Percentiles rank a stretch among this genome's conserved stretches.
phyloP scores from a whole-genome alignment of 2,888 invertebrate genomes.

The Hipparchia sbordonii region DNA sequence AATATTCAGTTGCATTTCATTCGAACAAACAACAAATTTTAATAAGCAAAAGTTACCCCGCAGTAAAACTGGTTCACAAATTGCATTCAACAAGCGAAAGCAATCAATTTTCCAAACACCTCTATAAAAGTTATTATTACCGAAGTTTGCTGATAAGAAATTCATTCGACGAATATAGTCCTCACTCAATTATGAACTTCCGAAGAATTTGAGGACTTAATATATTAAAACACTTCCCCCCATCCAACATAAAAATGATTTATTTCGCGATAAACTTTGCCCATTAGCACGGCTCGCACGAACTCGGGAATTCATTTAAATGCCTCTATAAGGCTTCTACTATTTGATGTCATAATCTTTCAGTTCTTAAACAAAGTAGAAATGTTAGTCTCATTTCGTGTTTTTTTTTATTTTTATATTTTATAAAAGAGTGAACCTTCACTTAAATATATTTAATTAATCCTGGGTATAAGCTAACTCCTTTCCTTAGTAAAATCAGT shows the following conservation, averaged over 20 bases:
- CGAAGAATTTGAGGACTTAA: constrained; percentile 25
- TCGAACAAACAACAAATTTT: constrained; percentile 8
- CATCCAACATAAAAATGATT: constrained; percentile 20
- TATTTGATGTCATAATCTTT: background rate
- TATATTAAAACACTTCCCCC: constrained; percentile 22
- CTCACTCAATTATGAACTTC: constrained; percentile 25
- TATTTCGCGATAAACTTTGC: constrained; percentile 21
- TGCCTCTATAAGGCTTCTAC: background rate
- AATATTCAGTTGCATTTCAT: background rate
- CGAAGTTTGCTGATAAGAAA: constrained; percentile 20
- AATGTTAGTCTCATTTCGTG: too few species aligned
- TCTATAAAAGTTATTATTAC: constrained; percentile 21
- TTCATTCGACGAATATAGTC: constrained; percentile 21
- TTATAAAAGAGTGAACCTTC: too few species aligned
- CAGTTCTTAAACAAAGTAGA: background rate
- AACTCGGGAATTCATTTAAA: constrained; percentile 6
- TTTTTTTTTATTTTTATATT: too few species aligned
- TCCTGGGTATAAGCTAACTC: too few species aligned
- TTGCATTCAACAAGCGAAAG: constrained; percentile 2
- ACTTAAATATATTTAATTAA: too few species aligned
- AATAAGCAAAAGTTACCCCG: constrained; percentile 7
- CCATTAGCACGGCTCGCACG: constrained; percentile 14
- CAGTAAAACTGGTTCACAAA: background rate
- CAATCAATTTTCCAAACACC: constrained; percentile 20
- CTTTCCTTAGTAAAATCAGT: too few species aligned